These are phyloP conservation scores for Pollimyrus isidori DNA, from an alignment of 2,113 vertebrate species.

Conservation along the genomic window DNA sequence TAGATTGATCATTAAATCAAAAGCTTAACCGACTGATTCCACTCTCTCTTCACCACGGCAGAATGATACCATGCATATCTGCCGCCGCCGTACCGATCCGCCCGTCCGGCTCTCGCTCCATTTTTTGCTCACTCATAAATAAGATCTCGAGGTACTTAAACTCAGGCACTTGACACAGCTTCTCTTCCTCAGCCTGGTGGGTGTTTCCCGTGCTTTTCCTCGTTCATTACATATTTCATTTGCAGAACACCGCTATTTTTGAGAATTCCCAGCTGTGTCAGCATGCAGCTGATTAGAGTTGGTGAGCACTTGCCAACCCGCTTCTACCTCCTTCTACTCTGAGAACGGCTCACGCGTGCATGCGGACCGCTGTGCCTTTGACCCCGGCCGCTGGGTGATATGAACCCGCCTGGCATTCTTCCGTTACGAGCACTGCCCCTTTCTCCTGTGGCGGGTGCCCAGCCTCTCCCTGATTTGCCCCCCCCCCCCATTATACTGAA, in stretches of 20 bases:
- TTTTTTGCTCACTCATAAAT: background rate
- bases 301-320: background rate
- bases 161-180: background rate
- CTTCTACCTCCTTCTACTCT: slow-evolving; percentile 13
- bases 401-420: slow-evolving; percentile 88
- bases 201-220: background rate
- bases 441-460: slow-evolving; percentile 74
- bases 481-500: slow-evolving; percentile 82
- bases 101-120: background rate
- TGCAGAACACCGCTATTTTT: background rate
- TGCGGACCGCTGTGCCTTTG: slow-evolving; percentile 94
- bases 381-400: slow-evolving; percentile 97
- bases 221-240: background rate
- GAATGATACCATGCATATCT: background rate
- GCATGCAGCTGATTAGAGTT: background rate
- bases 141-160: background rate
- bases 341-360: slow-evolving; percentile 84
- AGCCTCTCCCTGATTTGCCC: slow-evolving; percentile 79
- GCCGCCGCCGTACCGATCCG: background rate
- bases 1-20: background rate
- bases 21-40: background rate
- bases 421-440: slow-evolving; percentile 87
- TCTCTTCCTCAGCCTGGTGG: background rate
- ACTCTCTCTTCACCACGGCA: background rate
- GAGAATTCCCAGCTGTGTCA: background rate